Evolutionary conservation across 35 echinoderm and acorn worm genomes (phyloP), one percentile per base, ranked within the genome.

Genomic region (Chiridota heheva): DNA sequence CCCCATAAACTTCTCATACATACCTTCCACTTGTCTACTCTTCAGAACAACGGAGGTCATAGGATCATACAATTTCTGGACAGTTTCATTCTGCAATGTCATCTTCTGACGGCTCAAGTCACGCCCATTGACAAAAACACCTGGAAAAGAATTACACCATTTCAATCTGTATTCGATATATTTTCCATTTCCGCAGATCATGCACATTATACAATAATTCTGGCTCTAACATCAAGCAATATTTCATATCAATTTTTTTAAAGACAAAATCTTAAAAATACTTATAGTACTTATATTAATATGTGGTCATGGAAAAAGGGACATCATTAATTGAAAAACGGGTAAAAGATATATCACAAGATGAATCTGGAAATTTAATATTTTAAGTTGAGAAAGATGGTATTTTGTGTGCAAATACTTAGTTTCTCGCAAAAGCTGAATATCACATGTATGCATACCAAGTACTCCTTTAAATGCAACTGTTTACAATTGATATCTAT

Each of bases 111-210:
- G 26, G 28, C 35, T 67, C 41, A 45, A 56, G 63, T 69, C 36
- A 60, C 78, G 83, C 2, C 88, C 94, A 88, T 97, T 97, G 56
- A 91, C 80, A 82, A 97, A 97, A 49, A 97, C 85, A 64, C 94
- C 94, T 97, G 60, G 16, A 63, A 44, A 32, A 55, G 18, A 78
- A 72, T 5, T 33, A 17, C 39, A 34, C 60, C 18, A 31, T 20
- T 1, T 7, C 46, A 42, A 17, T 15, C 20, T 49, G 41, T 35
- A 34, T 22, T 7, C 6, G 29, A 69, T 33, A 42, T 5, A 0
- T 40, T 16, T 20, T 7, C 15, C 31, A 39, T 0, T 28, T 10
- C 41, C 17, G 0, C 58, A 67, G 55, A 13, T 26, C 67, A 15
- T 15, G n/a, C 67, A 71, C 24, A 16, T 0, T 33, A 25, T 15